phyloP scores from a whole-genome alignment of 2,113 vertebrate genomes.

The Probosciger aterrimus region DNA sequence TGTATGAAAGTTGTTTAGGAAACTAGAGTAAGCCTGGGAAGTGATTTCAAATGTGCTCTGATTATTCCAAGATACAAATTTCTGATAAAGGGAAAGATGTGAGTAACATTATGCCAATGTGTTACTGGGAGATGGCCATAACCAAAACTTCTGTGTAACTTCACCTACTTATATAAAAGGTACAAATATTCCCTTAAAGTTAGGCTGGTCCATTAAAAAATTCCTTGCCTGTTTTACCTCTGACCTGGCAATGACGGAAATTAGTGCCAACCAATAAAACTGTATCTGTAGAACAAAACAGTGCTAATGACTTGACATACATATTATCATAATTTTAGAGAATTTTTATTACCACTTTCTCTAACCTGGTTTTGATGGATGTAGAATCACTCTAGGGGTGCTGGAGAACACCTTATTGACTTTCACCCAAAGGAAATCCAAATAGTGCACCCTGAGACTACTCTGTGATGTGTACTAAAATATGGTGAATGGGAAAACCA shows the following conservation, averaged over 20 bases:
- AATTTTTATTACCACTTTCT: background rate
- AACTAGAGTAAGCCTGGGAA: background rate
- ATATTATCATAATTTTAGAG: background rate
- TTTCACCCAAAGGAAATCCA: background rate
- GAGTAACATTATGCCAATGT: background rate
- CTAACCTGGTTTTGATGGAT: background rate
- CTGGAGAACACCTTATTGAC: background rate
- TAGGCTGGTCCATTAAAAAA: background rate
- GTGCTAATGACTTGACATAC: background rate
- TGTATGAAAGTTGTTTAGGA: background rate
- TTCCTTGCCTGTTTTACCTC: background rate
- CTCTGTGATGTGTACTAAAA: background rate
- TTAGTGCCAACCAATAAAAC: background rate
- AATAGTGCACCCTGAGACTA: background rate
- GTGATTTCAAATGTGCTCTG: background rate
- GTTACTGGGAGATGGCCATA: background rate
- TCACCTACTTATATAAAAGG: background rate
- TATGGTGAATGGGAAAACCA: background rate
- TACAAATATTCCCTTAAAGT: background rate
- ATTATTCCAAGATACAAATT: background rate
- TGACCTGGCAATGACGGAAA: background rate
- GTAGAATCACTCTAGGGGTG: background rate
- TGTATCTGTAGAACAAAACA: background rate
- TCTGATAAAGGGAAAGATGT: background rate
- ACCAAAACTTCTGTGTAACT: background rate